Conservation (phyloP, 2,888 invertebrate species). For the Drosophila hamatofila region DNA sequence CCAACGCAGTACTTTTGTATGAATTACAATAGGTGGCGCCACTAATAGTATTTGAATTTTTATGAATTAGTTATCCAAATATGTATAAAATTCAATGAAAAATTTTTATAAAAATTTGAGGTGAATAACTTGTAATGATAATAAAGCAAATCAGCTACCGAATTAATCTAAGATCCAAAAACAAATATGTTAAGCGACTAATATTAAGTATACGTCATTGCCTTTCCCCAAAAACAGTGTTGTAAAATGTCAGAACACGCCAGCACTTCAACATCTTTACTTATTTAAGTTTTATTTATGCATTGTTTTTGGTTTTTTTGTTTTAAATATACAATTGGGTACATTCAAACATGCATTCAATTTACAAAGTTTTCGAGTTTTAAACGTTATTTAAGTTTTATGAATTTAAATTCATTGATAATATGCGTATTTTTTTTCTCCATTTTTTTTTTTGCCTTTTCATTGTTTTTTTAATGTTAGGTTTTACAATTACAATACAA, state of each 20-base stretch:
- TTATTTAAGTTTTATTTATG: constrained; percentile 71
- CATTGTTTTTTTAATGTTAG: constrained; percentile 12
- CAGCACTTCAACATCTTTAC: constrained; percentile 41
- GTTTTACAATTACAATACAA: constrained; percentile 63
- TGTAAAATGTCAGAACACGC: background rate
- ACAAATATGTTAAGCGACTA: too few species aligned
- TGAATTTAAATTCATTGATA: constrained; percentile 75
- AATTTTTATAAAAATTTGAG: background rate
- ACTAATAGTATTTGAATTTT: background rate
- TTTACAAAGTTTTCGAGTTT: constrained; percentile 67
- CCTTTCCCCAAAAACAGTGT: background rate
- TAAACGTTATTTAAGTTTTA: constrained; percentile 68
- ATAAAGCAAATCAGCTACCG: background rate
- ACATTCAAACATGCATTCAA: constrained; percentile 68
- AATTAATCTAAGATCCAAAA: too few species aligned
- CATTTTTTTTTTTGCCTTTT: constrained; percentile 29
- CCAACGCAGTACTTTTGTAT: background rate
- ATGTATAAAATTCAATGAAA: background rate
- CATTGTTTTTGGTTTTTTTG: constrained; percentile 28
- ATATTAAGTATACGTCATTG: background rate
- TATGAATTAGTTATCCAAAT: background rate
- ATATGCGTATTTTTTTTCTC: constrained; percentile 55
- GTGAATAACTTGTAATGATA: background rate
- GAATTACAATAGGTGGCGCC: background rate
- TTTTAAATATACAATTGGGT: constrained; percentile 68